Evolutionary conservation across 2,113 vertebrate genomes (phyloP).

Genomic region (Macroglossus sobrinus): DNA sequence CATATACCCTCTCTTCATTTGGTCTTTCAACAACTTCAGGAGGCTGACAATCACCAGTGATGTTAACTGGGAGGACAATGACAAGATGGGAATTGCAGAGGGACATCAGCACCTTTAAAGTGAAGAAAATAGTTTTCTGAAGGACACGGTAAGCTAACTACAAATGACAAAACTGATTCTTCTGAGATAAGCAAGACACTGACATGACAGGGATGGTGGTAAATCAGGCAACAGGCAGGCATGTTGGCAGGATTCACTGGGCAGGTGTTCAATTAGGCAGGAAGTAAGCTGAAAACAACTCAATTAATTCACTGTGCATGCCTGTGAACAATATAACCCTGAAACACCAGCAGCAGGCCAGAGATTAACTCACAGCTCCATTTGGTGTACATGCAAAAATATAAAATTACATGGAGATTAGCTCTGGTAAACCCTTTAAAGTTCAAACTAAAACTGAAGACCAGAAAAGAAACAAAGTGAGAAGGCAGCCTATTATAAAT

Average conservation of each 20-base stretch:
- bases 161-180: constrained; percentile 29
- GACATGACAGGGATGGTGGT: not conserved
- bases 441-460: not conserved
- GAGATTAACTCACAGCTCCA: not conserved
- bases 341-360: not conserved
- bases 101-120: not conserved
- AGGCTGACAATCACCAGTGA: not conserved
- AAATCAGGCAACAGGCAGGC: not conserved
- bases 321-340: not conserved
- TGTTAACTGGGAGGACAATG: not conserved
- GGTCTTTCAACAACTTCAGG: not conserved
- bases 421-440: not conserved
- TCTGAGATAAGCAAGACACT: not conserved
- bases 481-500: not conserved
- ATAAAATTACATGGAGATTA: not conserved
- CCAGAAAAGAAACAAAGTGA: not conserved
- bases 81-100: not conserved
- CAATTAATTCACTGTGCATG: not conserved
- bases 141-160: not conserved
- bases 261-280: constrained; percentile 34
- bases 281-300: constrained; percentile 7
- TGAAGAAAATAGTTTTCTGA: not conserved
- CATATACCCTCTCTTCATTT: not conserved
- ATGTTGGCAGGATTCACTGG: not conserved
- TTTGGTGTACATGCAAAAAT: not conserved